A percentile compares a stretch with the other conserved stretches of the same genome.
Evolutionary conservation across 2,888 invertebrate species (phyloP).

Genomic region (Spicauda simplicius): DNA sequence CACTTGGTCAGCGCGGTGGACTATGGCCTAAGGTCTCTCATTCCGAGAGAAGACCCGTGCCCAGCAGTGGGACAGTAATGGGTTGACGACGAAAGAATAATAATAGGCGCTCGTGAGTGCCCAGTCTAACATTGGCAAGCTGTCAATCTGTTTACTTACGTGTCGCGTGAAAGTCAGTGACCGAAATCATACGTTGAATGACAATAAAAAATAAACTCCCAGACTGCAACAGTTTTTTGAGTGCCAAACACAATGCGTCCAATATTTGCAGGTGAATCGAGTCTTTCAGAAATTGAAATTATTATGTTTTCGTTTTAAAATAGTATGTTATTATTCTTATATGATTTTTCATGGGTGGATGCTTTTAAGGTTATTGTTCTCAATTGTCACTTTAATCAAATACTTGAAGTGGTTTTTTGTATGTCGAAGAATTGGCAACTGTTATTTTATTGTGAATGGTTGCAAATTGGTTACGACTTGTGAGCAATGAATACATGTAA

Average conservation of each 20-base stretch:
- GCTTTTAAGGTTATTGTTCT: not conserved
- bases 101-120: not conserved
- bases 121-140: not conserved
- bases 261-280: conserved; percentile 25
- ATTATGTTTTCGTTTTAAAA: conserved; percentile 11
- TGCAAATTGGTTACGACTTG: not conserved
- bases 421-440: not conserved
- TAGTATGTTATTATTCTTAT: conserved; percentile 8
- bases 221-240: conserved; percentile 17
- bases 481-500: not conserved
- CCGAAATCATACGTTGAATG: conserved; percentile 9
- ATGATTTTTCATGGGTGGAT: not conserved
- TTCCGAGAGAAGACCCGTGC: too few species aligned
- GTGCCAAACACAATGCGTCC: conserved; percentile 20
- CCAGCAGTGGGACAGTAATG: too few species aligned
- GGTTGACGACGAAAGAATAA: too few species aligned
- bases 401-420: not conserved
- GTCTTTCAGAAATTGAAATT: conserved; percentile 23
- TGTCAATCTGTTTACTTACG: conserved; percentile 5
- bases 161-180: conserved; percentile 8
- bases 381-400: not conserved
- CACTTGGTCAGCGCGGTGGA: too few species aligned
- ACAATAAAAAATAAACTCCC: conserved; percentile 9
- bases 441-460: not conserved
- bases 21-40: too few species aligned